Evolutionary conservation across 2,797 vertebrate species (phyloP), one percentile per base, ranked within the genome.

Genomic region (Melanogrammus aeglefinus): DNA sequence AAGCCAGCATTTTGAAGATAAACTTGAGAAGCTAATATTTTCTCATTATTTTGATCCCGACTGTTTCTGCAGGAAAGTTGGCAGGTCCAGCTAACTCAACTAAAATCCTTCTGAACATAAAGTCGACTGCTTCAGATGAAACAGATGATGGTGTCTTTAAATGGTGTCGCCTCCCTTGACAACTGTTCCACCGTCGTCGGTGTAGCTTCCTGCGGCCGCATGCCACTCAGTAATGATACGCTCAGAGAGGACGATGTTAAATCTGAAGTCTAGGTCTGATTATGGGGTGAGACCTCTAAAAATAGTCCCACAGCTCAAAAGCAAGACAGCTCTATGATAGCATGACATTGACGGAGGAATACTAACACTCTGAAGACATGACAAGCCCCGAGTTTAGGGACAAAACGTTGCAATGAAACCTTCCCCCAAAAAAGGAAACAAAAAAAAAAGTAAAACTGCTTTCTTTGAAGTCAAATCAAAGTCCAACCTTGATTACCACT

Each of bases 401-500:
- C 63, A 69, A 27, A 27, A 69, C 24, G n/a, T 24, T 63, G 57
- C 12, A 69, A 69, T 69, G 63, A 69, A 69, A 69, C 3, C 63
- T 27, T 27, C 63, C 63, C 63, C 63, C 24, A 69, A 27, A 69
- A 66, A 69, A 27, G 3, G n/a, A 66, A 69, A 69, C 24, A 69
- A 24, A 69, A 44, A 57, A 78, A 35, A 21, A 72, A 72, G 1
- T 16, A 35, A 72, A 35, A 33, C 73, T 74, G 82, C 57, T 80
- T 84, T 88, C 87, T 89, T 88, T 90, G 87, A 92, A 89, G 85
- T 83, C 27, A 71, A 47, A 63, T 81, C 21, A 69, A 84, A 74
- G 80, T 84, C 85, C 73, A 71, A 69, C 81, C 88, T 89, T 84
- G 85, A 91, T 88, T 91, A 88, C 79, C 75, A 79, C 82, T 82